phyloP scores from a whole-genome alignment of 2,888 invertebrate species.

The Julus scanicus region DNA sequence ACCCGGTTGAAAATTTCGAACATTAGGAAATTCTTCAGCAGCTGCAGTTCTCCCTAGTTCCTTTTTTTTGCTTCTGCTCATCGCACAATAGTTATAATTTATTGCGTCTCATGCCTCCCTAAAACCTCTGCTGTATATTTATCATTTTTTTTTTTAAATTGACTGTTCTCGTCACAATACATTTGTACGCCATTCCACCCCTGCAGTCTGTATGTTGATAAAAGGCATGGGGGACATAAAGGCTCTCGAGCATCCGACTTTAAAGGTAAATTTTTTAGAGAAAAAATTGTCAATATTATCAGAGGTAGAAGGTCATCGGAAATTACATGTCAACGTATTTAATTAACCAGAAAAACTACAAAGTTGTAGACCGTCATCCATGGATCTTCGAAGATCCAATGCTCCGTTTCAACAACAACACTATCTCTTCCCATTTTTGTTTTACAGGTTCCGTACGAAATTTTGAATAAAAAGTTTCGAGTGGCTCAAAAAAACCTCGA shows the following conservation, averaged over 20 bases:
- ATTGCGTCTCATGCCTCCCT: background rate
- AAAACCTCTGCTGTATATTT: background rate
- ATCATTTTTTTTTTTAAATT: background rate
- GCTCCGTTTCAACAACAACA: background rate
- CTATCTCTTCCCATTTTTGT: background rate
- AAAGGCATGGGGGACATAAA: slow-evolving; percentile 86
- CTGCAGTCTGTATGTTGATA: slow-evolving; percentile 21
- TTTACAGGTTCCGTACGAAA: slow-evolving; percentile 93
- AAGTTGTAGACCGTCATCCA: background rate
- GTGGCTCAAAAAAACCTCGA: slow-evolving; percentile 94
- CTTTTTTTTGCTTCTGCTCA: background rate
- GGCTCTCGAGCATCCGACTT: slow-evolving; percentile 93
- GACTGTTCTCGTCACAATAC: background rate
- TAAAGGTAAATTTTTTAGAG: slow-evolving; percentile 76
- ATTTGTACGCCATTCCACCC: background rate
- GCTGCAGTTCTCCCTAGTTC: background rate
- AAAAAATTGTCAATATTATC: slow-evolving; percentile 9
- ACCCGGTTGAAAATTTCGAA: background rate
- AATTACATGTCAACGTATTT: background rate
- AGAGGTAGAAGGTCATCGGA: background rate
- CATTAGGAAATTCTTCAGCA: background rate
- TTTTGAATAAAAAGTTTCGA: slow-evolving; percentile 96
- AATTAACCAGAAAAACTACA: too few species aligned
- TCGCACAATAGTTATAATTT: background rate
- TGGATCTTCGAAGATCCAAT: background rate